These are phyloP conservation scores for Ophion slaviceki DNA, from an alignment of 2,888 invertebrate genomes.

Conservation along the genomic window DNA sequence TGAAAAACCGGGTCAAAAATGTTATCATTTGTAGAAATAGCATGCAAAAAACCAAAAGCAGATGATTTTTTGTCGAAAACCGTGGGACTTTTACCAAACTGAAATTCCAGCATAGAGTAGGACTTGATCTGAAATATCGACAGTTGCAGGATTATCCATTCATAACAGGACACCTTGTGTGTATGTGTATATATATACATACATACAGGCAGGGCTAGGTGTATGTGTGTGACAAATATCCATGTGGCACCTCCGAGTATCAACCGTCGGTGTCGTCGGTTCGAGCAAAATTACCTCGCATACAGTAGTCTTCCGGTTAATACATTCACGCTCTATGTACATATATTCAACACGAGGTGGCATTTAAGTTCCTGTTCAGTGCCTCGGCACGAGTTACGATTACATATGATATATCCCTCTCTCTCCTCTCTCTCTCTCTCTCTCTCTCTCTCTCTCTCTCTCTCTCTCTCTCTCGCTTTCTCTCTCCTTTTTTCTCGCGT, in stretches of 20 bases:
- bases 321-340: slow-evolving; percentile 43
- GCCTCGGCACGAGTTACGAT: slow-evolving; percentile 41
- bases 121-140: no score
- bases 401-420: slow-evolving; percentile 28
- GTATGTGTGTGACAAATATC: background rate
- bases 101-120: no score
- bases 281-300: slow-evolving; percentile 45
- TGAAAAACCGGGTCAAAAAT: no score
- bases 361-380: slow-evolving; percentile 50
- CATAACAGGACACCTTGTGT: no score
- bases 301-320: slow-evolving; percentile 54
- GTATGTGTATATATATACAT: no score
- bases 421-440: slow-evolving; percentile 1
- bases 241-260: slow-evolving; percentile 30
- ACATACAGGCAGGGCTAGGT: background rate
- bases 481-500: slow-evolving; percentile 15
- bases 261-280: slow-evolving; percentile 51
- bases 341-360: slow-evolving; percentile 60
- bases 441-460: slow-evolving; percentile 25
- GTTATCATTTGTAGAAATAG: no score
- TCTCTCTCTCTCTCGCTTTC: background rate
- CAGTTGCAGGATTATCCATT: no score
- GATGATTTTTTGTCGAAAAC: no score
- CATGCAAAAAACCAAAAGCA: no score
- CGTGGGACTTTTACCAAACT: no score